Evolutionary conservation across 30 jellyfish, hydroid and myxozoan genomes (phyloP).

Genomic region (Aurelia coerulea): DNA sequence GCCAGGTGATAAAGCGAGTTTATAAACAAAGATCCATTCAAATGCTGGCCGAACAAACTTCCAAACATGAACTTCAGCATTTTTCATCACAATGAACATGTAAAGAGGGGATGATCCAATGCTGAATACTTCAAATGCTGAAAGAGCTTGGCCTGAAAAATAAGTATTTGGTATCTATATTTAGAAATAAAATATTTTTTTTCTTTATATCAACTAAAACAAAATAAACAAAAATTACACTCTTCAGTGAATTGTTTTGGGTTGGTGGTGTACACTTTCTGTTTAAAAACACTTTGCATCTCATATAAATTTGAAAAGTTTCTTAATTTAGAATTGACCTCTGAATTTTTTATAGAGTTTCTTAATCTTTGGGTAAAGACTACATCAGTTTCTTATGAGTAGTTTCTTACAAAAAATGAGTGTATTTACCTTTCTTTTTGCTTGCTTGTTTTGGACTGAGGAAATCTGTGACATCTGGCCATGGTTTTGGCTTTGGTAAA

Average conservation of each 20-base stretch:
- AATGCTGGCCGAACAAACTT: slow-evolving; percentile 65
- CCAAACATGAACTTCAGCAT: slow-evolving; percentile 79
- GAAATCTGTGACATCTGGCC: slow-evolving; percentile 67
- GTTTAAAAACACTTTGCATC: no score
- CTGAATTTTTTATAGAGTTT: no score
- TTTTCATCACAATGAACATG: slow-evolving; percentile 64
- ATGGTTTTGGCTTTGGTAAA: slow-evolving; percentile 78
- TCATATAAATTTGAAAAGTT: no score
- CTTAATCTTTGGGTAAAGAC: no score
- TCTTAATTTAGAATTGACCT: no score
- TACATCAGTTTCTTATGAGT: no score
- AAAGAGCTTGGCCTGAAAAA: slow-evolving; percentile 28
- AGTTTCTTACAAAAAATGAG: background rate
- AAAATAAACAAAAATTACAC: no score
- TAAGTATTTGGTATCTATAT: no score
- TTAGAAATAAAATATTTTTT: no score
- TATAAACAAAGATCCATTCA: slow-evolving; percentile 76
- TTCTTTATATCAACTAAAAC: no score
- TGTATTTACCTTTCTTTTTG: slow-evolving; percentile 36
- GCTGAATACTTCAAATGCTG: slow-evolving; percentile 56
- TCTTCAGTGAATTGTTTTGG: no score
- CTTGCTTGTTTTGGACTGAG: slow-evolving; percentile 18
- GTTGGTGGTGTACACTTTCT: no score
- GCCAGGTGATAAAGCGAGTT: slow-evolving; percentile 62
- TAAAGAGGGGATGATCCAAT: slow-evolving; percentile 21